Conservation (phyloP, 2,888 invertebrate genomes). For the Pollenia labialis region DNA sequence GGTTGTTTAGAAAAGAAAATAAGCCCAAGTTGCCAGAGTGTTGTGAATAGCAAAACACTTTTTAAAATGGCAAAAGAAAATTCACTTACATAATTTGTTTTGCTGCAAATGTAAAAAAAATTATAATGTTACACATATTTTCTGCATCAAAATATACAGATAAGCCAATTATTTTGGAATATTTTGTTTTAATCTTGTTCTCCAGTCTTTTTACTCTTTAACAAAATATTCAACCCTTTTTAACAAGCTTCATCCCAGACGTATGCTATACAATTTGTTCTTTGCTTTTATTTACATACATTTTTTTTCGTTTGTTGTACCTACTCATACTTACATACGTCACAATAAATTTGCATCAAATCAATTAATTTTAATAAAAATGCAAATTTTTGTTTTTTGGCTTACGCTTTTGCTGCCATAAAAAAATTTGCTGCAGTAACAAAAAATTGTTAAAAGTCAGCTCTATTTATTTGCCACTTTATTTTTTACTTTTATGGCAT, state of each 20-base stretch:
- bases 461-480: constrained; percentile 33
- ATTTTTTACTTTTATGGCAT: constrained; percentile 7
- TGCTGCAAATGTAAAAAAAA: background rate
- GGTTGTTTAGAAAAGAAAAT: background rate
- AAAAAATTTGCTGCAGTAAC: background rate
- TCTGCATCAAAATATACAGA: constrained; percentile 1
- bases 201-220: background rate
- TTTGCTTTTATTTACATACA: constrained; percentile 25
- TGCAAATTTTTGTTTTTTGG: constrained; percentile 64
- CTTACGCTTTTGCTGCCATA: constrained; percentile 39
- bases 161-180: constrained; percentile 46
- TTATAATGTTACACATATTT: background rate
- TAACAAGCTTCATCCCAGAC: background rate
- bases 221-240: constrained; percentile 15
- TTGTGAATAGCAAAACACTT: background rate
- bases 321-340: constrained; percentile 15
- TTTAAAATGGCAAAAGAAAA: background rate
- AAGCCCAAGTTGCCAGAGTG: background rate
- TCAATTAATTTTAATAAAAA: constrained; percentile 74
- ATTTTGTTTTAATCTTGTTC: background rate
- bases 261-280: constrained; percentile 17
- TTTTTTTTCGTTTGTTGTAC: constrained; percentile 15
- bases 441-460: background rate
- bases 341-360: constrained; percentile 71
- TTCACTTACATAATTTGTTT: background rate